Evolutionary conservation across 2,113 vertebrate genomes (phyloP).

Genomic region (Gasterosteus nipponicus): DNA sequence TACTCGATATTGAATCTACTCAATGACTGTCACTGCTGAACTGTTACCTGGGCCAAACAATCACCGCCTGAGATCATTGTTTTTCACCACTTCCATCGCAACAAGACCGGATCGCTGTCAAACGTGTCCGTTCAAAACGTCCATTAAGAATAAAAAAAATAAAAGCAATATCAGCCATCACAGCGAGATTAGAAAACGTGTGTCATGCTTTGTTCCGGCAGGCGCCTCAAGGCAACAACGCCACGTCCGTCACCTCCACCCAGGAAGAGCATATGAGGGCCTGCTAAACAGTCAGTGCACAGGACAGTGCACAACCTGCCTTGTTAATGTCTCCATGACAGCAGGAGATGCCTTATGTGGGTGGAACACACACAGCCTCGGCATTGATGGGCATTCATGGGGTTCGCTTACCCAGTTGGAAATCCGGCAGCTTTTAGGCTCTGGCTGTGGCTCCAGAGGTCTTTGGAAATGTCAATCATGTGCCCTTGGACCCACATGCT

Average conservation of each 20-base stretch:
- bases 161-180: neutral
- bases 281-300: conserved; percentile 36
- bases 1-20: conserved; percentile 47
- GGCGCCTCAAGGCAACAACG: neutral
- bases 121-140: neutral
- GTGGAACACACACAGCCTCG: conserved; percentile 56
- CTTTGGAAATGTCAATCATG: conserved; percentile 73
- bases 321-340: conserved; percentile 64
- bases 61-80: neutral
- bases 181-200: neutral
- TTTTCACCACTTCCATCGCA: conserved; percentile 16
- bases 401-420: conserved; percentile 63
- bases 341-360: conserved; percentile 57
- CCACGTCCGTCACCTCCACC: conserved; percentile 9
- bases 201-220: neutral
- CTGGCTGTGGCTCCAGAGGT: conserved; percentile 67
- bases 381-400: conserved; percentile 66
- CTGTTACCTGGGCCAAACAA: conserved; percentile 28
- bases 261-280: conserved; percentile 19
- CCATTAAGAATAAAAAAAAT: neutral
- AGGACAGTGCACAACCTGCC: conserved; percentile 52
- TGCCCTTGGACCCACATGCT: conserved; percentile 59
- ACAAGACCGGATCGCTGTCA: neutral
- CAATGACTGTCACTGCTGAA: conserved; percentile 35
- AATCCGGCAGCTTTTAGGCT: conserved; percentile 68